Evolutionary conservation across 1,140 invertebrate genomes (phyloP).

Genomic region (Eciton burchellii): DNA sequence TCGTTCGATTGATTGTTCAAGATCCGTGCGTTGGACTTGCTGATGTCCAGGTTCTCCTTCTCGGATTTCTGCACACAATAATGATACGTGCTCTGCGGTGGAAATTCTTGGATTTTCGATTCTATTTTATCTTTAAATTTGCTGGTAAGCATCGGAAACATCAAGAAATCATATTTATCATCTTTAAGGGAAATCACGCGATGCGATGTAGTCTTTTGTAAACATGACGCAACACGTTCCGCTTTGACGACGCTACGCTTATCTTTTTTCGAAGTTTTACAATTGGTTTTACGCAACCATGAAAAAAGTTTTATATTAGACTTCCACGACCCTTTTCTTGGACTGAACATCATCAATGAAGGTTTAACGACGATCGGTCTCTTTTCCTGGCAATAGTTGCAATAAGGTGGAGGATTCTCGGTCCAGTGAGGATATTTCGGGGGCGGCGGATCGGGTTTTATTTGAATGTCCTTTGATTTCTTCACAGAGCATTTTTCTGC

Average conservation of each 20-base stretch:
- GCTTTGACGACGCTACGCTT: not conserved
- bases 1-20: conserved; percentile 71
- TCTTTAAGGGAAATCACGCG: not conserved
- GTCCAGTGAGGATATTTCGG: conserved; percentile 44
- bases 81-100: not conserved
- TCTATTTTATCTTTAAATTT: too few relatives aligned
- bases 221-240: not conserved
- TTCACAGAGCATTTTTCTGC: too few relatives aligned
- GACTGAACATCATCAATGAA: conserved; percentile 22
- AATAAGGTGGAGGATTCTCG: conserved; percentile 18
- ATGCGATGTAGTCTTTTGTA: not conserved
- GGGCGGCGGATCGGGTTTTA: conserved; percentile 22
- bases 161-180: conserved; percentile 13
- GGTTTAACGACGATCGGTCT: not conserved
- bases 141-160: not conserved
- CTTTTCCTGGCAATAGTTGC: not conserved
- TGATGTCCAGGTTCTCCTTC: conserved; percentile 25
- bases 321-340: not conserved
- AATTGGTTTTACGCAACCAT: not conserved
- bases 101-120: not conserved
- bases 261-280: not conserved
- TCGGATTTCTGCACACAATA: conserved; percentile 1
- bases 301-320: not conserved
- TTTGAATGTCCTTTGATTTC: too few relatives aligned
- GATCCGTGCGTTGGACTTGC: conserved; percentile 48